phyloP scores from a whole-genome alignment of 1,140 invertebrate genomes.

The Lasioglossum albipes region DNA sequence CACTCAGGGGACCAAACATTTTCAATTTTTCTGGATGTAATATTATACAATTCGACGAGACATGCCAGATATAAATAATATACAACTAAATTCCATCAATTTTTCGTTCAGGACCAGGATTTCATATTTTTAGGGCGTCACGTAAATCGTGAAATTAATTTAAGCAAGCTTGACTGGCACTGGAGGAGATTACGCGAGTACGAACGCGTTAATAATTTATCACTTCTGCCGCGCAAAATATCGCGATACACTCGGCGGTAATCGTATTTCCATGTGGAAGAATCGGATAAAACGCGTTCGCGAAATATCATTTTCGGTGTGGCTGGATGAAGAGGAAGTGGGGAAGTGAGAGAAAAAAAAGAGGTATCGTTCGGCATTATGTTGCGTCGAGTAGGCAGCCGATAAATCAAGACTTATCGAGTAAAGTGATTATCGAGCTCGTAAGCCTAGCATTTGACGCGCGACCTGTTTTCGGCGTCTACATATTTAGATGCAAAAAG shows the following conservation, averaged over 20 bases:
- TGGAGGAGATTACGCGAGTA: constrained; percentile 17
- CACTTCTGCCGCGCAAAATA: constrained; percentile 8
- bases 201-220: constrained; percentile 30
- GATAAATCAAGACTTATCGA: constrained; percentile 30
- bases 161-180: not conserved
- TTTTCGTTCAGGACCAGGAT: not conserved
- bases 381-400: not conserved
- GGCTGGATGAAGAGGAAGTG: too few species aligned
- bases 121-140: not conserved
- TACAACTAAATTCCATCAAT: not conserved
- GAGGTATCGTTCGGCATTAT: not conserved
- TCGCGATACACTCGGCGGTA: not conserved
- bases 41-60: too few species aligned
- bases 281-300: constrained; percentile 3
- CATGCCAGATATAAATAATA: too few species aligned
- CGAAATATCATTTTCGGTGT: not conserved
- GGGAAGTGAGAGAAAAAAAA: too few species aligned
- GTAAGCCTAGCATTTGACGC: constrained; percentile 34
- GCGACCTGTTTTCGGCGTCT: not conserved
- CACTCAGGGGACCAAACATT: too few species aligned
- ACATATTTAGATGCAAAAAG: not conserved
- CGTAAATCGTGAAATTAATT: constrained; percentile 25
- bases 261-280: constrained; percentile 15
- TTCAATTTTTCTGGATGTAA: too few species aligned
- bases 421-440: constrained; percentile 46